Evolutionary conservation across 2,888 invertebrate genomes (phyloP).

Genomic region (Drosophila seclusa): DNA sequence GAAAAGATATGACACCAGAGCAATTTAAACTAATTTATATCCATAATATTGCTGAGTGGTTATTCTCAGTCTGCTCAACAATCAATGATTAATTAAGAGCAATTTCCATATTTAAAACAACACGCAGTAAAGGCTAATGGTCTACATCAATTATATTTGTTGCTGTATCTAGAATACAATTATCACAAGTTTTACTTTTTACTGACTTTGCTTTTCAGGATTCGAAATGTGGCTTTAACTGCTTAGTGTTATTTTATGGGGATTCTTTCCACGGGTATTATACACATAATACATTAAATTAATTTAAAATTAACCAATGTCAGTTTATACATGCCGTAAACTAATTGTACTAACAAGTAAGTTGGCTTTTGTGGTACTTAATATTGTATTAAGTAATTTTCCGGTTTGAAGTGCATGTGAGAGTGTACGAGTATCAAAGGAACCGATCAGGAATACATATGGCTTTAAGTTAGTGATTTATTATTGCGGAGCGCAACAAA

Average conservation of each 20-base stretch:
- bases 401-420: slow-evolving; percentile 18
- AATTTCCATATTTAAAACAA: slow-evolving; percentile 12
- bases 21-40: slow-evolving; percentile 60
- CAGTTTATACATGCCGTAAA: not conserved
- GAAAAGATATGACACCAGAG: slow-evolving; percentile 40
- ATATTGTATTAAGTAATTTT: slow-evolving; percentile 28
- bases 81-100: slow-evolving; percentile 48
- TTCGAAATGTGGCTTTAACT: not conserved
- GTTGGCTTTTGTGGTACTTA: slow-evolving; percentile 7
- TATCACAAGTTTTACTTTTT: slow-evolving; percentile 7
- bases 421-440: slow-evolving; percentile 46
- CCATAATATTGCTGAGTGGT: slow-evolving; percentile 35
- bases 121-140: not conserved
- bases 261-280: slow-evolving; percentile 42
- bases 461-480: slow-evolving; percentile 40
- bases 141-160: not conserved
- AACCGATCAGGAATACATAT: slow-evolving; percentile 53
- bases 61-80: slow-evolving; percentile 33
- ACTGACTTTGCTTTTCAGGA: not conserved
- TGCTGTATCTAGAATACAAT: not conserved
- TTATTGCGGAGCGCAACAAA: slow-evolving; percentile 30
- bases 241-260: not conserved
- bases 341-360: not conserved
- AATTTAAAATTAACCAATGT: slow-evolving; percentile 23
- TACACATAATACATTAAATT: slow-evolving; percentile 27